These are phyloP conservation scores for Pectinophora gossypiella DNA, from an alignment of 1,140 invertebrate species.

Conservation along the genomic window DNA sequence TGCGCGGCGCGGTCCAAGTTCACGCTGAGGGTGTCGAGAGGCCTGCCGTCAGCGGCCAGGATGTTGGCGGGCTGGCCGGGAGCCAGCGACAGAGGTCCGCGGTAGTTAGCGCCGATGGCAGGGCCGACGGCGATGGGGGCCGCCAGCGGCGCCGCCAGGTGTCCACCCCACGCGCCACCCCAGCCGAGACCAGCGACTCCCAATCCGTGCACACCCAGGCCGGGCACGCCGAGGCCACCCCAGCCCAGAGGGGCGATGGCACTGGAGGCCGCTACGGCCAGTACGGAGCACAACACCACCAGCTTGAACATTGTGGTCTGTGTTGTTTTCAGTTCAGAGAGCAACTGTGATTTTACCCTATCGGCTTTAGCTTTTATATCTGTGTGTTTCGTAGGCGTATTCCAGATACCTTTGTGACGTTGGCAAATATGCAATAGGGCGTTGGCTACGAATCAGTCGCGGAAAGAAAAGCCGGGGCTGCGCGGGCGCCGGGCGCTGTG, in stretches of 20 bases:
- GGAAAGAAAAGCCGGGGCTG: constrained; percentile 38
- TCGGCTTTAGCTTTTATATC: constrained; percentile 49
- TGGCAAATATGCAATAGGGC: constrained; percentile 48
- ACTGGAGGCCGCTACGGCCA: constrained; percentile 58
- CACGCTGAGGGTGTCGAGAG: constrained; percentile 64
- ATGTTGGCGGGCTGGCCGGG: constrained; percentile 63
- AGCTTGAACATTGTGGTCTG: constrained; percentile 76
- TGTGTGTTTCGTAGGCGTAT: constrained; percentile 34
- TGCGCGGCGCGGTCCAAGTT: constrained; percentile 68
- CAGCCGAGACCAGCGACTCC: constrained; percentile 15
- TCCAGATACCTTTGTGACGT: constrained; percentile 55
- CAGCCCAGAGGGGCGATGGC: constrained; percentile 27
- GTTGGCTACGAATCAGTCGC: constrained; percentile 39
- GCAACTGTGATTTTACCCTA: constrained; percentile 40
- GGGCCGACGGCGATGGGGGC: constrained; percentile 25
- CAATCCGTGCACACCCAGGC: constrained; percentile 10
- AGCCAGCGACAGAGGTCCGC: constrained; percentile 48
- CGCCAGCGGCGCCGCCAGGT: constrained; percentile 16
- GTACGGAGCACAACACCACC: constrained; percentile 76
- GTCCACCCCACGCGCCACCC: constrained; percentile 9
- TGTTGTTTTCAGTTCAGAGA: constrained; percentile 46
- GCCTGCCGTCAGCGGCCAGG: constrained; percentile 59
- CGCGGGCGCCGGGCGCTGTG: constrained; percentile 17
- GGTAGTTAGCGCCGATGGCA: constrained; percentile 47
- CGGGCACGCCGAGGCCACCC: constrained; percentile 13